Evolutionary conservation across 2,797 vertebrate genomes (phyloP).

Genomic region (Hapalemur alaotrensis): DNA sequence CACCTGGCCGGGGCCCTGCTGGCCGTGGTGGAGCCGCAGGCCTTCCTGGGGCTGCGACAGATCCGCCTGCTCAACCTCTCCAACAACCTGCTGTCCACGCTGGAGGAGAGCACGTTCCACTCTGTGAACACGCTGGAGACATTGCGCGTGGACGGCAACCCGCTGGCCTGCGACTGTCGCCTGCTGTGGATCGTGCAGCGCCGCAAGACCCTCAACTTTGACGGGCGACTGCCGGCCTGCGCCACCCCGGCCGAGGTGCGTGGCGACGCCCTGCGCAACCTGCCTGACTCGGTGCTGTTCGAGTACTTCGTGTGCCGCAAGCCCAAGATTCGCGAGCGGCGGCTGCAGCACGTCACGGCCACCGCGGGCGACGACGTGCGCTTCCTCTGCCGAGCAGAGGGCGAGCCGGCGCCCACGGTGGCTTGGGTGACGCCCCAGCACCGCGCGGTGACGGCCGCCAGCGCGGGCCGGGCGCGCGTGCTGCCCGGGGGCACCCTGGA

Average conservation of each 20-base stretch:
- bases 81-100: slow-evolving; percentile 91
- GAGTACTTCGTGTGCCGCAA: slow-evolving; percentile 98
- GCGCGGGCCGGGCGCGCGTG: slow-evolving; percentile 89
- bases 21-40: slow-evolving; percentile 91
- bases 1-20: slow-evolving; percentile 94
- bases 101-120: slow-evolving; percentile 96
- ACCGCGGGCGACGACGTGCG: slow-evolving; percentile 93
- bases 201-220: slow-evolving; percentile 96
- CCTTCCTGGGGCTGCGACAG: slow-evolving; percentile 93
- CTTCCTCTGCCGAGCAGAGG: slow-evolving; percentile 94
- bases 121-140: slow-evolving; percentile 96
- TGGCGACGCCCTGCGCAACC: slow-evolving; percentile 91
- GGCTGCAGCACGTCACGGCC: slow-evolving; percentile 92
- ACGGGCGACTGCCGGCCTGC: slow-evolving; percentile 93
- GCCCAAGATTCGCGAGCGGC: slow-evolving; percentile 95
- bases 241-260: slow-evolving; percentile 91
- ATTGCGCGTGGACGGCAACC: slow-evolving; percentile 94
- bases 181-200: slow-evolving; percentile 98
- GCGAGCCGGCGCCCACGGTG: slow-evolving; percentile 93
- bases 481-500: slow-evolving; percentile 94
- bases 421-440: slow-evolving; percentile 97
- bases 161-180: slow-evolving; percentile 96
- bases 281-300: slow-evolving; percentile 95
- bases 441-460: slow-evolving; percentile 91
- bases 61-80: slow-evolving; percentile 97